Base-by-base conservation (phyloP, 2,797 vertebrate species). In the Bufotes viridis region DNA sequence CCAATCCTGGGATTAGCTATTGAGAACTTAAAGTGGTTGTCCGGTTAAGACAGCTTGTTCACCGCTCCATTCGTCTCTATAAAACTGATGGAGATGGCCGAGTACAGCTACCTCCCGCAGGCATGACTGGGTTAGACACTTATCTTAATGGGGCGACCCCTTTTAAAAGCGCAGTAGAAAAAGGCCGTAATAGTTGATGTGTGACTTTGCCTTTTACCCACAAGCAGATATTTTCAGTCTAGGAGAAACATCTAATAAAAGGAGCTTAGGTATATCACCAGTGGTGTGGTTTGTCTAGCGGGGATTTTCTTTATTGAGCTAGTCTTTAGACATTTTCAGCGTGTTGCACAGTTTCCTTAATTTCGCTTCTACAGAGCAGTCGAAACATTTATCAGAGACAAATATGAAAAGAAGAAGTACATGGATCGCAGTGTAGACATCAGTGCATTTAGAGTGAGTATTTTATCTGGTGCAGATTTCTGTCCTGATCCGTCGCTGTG, bases 391-490 rank as follows among this genome's bases (percentile, higher is more conserved):
- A 99, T 99, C 91, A 94, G 98, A 92, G 98, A 99, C 92, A 99
- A 99, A 92, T 99, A 99, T 0, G 98, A 99, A 34, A 99, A 97
- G 94, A 99, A 99, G 94, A 99, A 99, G 90, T 98, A 98, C 91
- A 96, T 99, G 93, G 98, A 99, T 94, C 96, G 97, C 87, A 97
- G 97, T 91, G 96, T 99, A 11, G 97, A 99, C 93, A 95, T 99
- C 93, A 95, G 81, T 51, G 93, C 96, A 7, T 97, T 98, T 74
- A 96, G 96, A 95, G 98, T 99, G 90, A 93, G 97, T 86, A 69
- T 49, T 5, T 12, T 17, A 8, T 1, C 3, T 34, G 1, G 29
- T 34, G 29, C 29, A 34, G 29, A 1, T 34, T 34, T 34, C n/a
- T n/a, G n/a, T n/a, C n/a, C n/a, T n/a, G n/a, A n/a, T n/a, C n/a